These are phyloP conservation scores for Drosophila murphyi DNA, from an alignment of 1,140 invertebrate species.

Conservation along the genomic window DNA sequence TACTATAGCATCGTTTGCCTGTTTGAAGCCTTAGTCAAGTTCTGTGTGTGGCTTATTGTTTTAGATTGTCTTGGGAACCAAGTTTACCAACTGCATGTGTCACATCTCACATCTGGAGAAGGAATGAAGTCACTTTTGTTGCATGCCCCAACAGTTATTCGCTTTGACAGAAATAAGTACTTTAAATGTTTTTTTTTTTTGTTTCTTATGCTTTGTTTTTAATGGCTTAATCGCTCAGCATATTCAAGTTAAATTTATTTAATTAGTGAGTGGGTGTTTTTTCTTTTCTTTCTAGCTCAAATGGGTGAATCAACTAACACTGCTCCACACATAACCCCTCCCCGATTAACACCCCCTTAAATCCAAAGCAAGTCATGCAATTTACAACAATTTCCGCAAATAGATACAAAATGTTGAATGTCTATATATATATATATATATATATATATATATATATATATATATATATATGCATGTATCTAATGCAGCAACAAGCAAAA, in stretches of 20 bases:
- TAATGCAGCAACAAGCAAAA: slow-evolving; percentile 42
- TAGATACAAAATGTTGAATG: slow-evolving; percentile 65
- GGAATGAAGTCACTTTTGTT: too few relatives aligned
- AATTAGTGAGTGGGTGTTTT: slow-evolving; percentile 34
- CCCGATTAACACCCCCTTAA: background rate
- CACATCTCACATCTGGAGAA: too few relatives aligned
- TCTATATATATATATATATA: slow-evolving; percentile 21
- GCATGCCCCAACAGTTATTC: too few relatives aligned
- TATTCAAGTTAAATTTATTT: slow-evolving; percentile 13
- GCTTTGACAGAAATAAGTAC: too few relatives aligned
- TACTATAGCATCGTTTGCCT: too few relatives aligned
- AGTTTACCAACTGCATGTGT: too few relatives aligned
- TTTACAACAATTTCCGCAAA: slow-evolving; percentile 81
- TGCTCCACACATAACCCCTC: background rate
- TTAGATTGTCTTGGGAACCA: too few relatives aligned
- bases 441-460: slow-evolving; percentile 20
- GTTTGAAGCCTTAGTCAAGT: too few relatives aligned
- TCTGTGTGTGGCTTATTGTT: too few relatives aligned
- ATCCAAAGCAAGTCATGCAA: slow-evolving; percentile 65
- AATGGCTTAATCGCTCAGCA: too few relatives aligned
- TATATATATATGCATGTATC: slow-evolving; percentile 58
- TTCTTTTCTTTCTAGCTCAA: background rate
- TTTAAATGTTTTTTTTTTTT: too few relatives aligned
- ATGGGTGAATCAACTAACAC: slow-evolving; percentile 7
- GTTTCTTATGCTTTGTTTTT: too few relatives aligned